Base-by-base conservation (phyloP, 2,797 vertebrate species). In the Sternarchorhynchus goeldii region DNA sequence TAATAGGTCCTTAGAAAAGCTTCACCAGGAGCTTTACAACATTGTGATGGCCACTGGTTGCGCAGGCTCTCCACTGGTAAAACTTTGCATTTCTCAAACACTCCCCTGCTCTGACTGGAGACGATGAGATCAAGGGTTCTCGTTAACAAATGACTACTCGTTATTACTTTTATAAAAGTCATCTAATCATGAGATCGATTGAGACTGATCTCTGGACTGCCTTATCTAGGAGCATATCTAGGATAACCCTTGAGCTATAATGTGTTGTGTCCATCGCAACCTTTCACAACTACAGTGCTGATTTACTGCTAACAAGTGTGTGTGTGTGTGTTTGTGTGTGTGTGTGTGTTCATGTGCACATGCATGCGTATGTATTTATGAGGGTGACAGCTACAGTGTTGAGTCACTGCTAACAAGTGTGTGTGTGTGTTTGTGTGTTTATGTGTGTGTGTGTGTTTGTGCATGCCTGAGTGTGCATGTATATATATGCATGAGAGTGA, bases 401-500 rank as follows among this genome's bases (percentile, higher is more conserved):
- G 66, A 21, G 66, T 45, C 65, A 50, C 20, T 71, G 16, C 41
- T 50, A 63, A 36, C 67, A 73, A 5, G 21, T 60, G 63, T 77
- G 62, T 73, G 25, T 32, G 29, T 57, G 53, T 57, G 50, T 56
- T 56, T 66, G 73, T n/a, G 21, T 79, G 64, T 59, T 62, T 60
- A 12, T 31, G 45, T 56, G 10, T 1, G 1, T 25, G 62, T 65
- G 41, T 75, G 67, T 68, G 39, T 73, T 56, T 65, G 73, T 16
- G 18, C 25, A 25, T 25, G 25, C 25, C 25, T 25, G 25, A 25
- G 25, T 25, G 25, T 25, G 25, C 25, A 25, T 25, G 25, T 25
- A 25, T 25, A 25, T 25, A 25, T 60, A 69, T 66, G 69, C 69
- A 70, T 65, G 76, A 55, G 66, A 21, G 39, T 64, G 79, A 82